Conservation (phyloP, 1,140 invertebrate genomes). For the Drosophila littoralis region DNA sequence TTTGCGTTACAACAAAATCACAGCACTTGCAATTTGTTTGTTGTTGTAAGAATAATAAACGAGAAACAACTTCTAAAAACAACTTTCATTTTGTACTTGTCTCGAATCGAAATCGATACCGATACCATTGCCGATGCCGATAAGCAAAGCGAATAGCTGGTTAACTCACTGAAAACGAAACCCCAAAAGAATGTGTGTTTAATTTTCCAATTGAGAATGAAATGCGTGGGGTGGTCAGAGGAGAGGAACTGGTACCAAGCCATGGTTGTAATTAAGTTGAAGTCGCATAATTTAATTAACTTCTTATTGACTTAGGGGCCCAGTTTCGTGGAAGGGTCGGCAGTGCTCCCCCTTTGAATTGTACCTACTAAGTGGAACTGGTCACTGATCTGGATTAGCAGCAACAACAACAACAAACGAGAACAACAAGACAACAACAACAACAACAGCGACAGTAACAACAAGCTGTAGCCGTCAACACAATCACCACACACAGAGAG, state of each 20-base stretch:
- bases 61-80: constrained; percentile 79
- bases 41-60: constrained; percentile 73
- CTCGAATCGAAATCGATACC: constrained; percentile 1
- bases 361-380: constrained; percentile 81
- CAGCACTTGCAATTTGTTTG: constrained; percentile 49
- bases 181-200: constrained; percentile 65
- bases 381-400: constrained; percentile 81
- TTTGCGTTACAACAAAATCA: constrained; percentile 53
- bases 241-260: constrained; percentile 11
- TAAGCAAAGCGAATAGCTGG: constrained; percentile 11
- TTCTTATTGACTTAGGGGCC: constrained; percentile 60
- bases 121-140: constrained; percentile 9
- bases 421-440: constrained; percentile 26
- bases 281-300: constrained; percentile 82
- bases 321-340: constrained; percentile 1
- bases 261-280: constrained; percentile 71
- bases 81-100: constrained; percentile 76
- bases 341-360: constrained; percentile 51
- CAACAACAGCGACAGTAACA: constrained; percentile 52
- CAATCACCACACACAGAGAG: constrained; percentile 72
- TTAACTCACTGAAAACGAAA: constrained; percentile 18
- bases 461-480: constrained; percentile 74
- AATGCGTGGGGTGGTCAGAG: constrained; percentile 9
- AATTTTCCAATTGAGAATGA: constrained; percentile 65
- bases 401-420: constrained; percentile 51